Base-by-base conservation (phyloP, 2,888 invertebrate genomes). In the Diarsia rubi region DNA sequence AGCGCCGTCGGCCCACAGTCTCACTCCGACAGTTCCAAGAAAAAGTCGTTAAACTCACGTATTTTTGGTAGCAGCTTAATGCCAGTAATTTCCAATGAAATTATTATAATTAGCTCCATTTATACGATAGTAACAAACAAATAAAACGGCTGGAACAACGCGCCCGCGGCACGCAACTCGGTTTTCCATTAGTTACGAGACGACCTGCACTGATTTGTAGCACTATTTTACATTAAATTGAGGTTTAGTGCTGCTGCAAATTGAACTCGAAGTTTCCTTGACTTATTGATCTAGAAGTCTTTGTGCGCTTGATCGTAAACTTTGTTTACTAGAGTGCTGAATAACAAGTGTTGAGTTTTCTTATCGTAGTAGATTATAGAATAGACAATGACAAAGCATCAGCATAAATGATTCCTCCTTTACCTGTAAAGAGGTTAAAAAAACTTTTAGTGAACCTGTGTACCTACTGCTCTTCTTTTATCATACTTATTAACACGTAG, bases 31-130 rank as follows among this genome's bases (percentile, higher is more conserved):
- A 92, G 89, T 96, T 96, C 96, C 94, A 90, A 94, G 96, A 96
- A 96, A 93, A 95, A 95, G 91, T 96, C 95, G 96, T 96, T 96
- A 96, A 96, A 95, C 94, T 95, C 95, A 95, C 94, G 95, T 96
- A 96, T 95, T 94, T 96, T 96, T 96, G 96, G 96, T 96, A 96
- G 96, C 96, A 95, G 92, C 93, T 94, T 96, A 96, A 96, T 96
- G 94, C 95, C 94, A 94, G 96, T 96, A 94, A 96, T 96, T 96
- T 95, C 90, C 92, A 93, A 91, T 92, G 94, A 96, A 96, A 96
- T 96, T 96, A 96, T 96, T 93, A 96, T 96, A 96, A 96, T 96
- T 95, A 96, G 94, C 91, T 92, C 93, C 94, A 94, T 96, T 96
- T 96, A 95, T 95, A 95, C 92, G 86, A 94, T 93, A 93, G 95